Percentiles rank a stretch among this genome's conserved stretches.
These are phyloP conservation scores for Tethya wilhelma DNA, from an alignment of 37 sponge, comb jelly and placozoan genomes.

Conservation along the genomic window DNA sequence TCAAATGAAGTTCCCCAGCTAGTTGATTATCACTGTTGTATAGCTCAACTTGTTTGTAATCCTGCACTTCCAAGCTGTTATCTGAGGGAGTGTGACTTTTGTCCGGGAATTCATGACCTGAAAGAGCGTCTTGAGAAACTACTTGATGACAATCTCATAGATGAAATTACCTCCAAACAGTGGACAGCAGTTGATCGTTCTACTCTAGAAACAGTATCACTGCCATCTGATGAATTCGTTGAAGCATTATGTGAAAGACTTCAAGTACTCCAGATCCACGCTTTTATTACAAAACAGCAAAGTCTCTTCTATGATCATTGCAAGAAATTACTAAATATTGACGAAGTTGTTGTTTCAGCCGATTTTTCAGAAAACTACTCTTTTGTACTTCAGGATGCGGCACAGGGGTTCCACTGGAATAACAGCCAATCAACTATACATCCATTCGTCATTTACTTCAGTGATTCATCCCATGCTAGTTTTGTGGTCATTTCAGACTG, in stretches of 20 bases:
- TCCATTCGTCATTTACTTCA: slow-evolving; percentile 37
- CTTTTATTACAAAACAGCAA: slow-evolving; percentile 37
- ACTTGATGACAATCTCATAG: slow-evolving; percentile 13
- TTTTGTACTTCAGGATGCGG: slow-evolving; percentile 53
- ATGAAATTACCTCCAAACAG: background rate
- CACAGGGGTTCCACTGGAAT: slow-evolving; percentile 61
- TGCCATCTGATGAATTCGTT: slow-evolving; percentile 24
- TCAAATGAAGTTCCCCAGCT: background rate
- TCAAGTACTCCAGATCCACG: slow-evolving; percentile 17
- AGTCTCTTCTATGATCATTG: background rate
- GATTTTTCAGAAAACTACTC: slow-evolving; percentile 58
- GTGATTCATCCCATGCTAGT: slow-evolving; percentile 28
- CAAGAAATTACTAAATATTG: slow-evolving; percentile 13
- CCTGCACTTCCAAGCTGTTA: slow-evolving; percentile 22
- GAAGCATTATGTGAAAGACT: slow-evolving; percentile 24
- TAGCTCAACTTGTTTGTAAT: slow-evolving; percentile 10
- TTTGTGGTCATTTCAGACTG: slow-evolving; percentile 53
- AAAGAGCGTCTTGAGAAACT: background rate
- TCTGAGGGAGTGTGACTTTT: slow-evolving; percentile 8
- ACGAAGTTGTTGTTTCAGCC: slow-evolving; percentile 19
- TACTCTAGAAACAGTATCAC: slow-evolving; percentile 22
- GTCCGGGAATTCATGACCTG: slow-evolving; percentile 22
- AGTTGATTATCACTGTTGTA: slow-evolving; percentile 9
- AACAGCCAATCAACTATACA: slow-evolving; percentile 40
- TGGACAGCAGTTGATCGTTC: slow-evolving; percentile 30